Percentiles rank a stretch among this genome's conserved stretches.
These are phyloP conservation scores for Equus przewalskii DNA, from an alignment of 2,113 vertebrate species.

Conservation along the genomic window DNA sequence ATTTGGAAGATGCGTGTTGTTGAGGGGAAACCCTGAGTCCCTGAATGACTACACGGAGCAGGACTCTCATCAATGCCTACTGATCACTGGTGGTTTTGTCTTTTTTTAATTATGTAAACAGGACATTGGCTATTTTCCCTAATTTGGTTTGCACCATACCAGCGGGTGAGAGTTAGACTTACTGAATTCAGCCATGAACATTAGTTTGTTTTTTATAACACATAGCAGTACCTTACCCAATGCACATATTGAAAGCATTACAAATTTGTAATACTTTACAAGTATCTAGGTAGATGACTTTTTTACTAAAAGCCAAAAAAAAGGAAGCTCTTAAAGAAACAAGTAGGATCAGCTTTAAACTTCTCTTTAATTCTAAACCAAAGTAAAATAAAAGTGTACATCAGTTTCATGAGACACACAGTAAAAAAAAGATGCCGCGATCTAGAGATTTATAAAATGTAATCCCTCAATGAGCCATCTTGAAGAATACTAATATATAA, in stretches of 20 bases:
- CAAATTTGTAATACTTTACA: neutral
- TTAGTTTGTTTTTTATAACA: neutral
- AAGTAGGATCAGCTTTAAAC: neutral
- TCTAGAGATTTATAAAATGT: neutral
- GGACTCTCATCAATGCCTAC: neutral
- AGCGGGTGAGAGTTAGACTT: neutral
- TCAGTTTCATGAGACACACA: neutral
- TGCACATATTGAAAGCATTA: neutral
- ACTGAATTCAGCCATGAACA: neutral
- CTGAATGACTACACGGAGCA: neutral
- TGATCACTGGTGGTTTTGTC: neutral
- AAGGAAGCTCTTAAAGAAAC: neutral
- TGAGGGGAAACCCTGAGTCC: neutral
- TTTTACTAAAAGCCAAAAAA: neutral
- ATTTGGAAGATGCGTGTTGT: neutral
- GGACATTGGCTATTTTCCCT: neutral
- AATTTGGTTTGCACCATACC: neutral
- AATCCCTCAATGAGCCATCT: neutral
- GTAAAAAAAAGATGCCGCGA: neutral
- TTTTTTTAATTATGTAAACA: neutral
- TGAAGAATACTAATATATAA: neutral
- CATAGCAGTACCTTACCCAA: neutral
- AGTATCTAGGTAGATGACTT: neutral
- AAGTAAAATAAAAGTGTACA: neutral
- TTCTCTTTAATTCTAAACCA: neutral